These are phyloP conservation scores for Nycticryphes semicollaris DNA, from an alignment of 2,113 vertebrate genomes.

Conservation along the genomic window DNA sequence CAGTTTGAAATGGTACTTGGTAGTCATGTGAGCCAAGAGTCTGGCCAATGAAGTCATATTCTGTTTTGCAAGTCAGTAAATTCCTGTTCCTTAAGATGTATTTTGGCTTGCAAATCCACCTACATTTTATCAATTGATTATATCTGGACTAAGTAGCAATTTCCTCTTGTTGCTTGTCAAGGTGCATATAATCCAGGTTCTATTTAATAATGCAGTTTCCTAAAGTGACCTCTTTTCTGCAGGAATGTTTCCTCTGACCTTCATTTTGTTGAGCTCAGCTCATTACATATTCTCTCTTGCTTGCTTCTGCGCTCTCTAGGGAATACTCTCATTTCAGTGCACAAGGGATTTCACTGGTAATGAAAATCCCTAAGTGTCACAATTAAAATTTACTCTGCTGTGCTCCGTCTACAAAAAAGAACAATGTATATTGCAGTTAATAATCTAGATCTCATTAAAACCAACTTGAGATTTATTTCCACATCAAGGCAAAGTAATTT, in stretches of 20 bases:
- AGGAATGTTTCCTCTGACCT: conserved; percentile 38
- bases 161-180: conserved; percentile 34
- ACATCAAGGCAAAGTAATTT: background rate
- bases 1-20: background rate
- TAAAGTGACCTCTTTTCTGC: conserved; percentile 26
- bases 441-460: conserved; percentile 20
- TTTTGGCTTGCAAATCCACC: background rate
- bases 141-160: background rate
- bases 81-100: background rate
- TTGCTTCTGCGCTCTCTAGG: conserved; percentile 1
- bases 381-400: conserved; percentile 46
- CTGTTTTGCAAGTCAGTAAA: background rate
- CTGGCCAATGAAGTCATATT: background rate
- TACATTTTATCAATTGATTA: background rate
- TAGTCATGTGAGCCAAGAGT: background rate
- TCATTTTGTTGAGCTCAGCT: conserved; percentile 29
- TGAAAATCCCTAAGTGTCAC: conserved; percentile 38
- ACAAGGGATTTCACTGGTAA: conserved; percentile 12
- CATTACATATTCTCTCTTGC: conserved; percentile 36
- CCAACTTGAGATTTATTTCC: background rate
- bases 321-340: background rate
- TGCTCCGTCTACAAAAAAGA: background rate
- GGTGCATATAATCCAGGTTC: background rate
- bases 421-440: background rate
- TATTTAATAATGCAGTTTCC: conserved; percentile 35